These are phyloP conservation scores for Amiota mariae DNA, from an alignment of 2,888 invertebrate species.

Conservation along the genomic window DNA sequence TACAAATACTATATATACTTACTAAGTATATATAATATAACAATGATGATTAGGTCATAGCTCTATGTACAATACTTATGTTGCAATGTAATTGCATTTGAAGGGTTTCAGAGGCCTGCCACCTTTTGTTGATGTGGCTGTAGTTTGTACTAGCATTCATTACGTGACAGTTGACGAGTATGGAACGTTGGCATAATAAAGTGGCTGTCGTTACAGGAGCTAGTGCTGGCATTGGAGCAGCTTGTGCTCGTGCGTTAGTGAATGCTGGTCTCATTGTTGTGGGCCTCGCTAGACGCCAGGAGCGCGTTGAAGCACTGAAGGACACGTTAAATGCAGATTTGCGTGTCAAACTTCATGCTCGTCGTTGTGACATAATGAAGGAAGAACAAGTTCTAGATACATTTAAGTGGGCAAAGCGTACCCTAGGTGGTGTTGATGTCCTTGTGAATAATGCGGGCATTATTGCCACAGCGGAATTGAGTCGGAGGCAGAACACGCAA, in stretches of 20 bases:
- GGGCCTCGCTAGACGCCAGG: constrained; percentile 75
- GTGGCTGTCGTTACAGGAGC: constrained; percentile 80
- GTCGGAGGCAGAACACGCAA: constrained; percentile 55
- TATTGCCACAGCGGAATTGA: constrained; percentile 63
- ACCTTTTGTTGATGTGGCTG: neutral
- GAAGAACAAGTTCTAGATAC: constrained; percentile 76
- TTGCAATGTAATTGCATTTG: neutral
- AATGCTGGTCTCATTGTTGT: constrained; percentile 76
- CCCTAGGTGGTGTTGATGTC: constrained; percentile 77
- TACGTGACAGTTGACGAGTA: constrained; percentile 47
- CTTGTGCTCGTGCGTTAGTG: constrained; percentile 73
- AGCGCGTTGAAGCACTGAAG: constrained; percentile 64
- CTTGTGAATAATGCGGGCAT: constrained; percentile 79
- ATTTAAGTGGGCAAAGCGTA: constrained; percentile 75
- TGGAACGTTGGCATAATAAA: constrained; percentile 78
- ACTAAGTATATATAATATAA: neutral
- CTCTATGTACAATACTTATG: neutral
- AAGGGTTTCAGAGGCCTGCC: neutral
- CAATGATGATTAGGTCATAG: constrained; percentile 3
- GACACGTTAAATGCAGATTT: constrained; percentile 48
- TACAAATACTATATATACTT: no score
- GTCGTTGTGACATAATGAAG: constrained; percentile 74
- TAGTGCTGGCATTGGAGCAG: constrained; percentile 78
- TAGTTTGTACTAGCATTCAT: constrained; percentile 9
- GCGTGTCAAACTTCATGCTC: constrained; percentile 58